Base-by-base conservation (phyloP, 2,113 vertebrate genomes). In the Gallinago jamesoni region DNA sequence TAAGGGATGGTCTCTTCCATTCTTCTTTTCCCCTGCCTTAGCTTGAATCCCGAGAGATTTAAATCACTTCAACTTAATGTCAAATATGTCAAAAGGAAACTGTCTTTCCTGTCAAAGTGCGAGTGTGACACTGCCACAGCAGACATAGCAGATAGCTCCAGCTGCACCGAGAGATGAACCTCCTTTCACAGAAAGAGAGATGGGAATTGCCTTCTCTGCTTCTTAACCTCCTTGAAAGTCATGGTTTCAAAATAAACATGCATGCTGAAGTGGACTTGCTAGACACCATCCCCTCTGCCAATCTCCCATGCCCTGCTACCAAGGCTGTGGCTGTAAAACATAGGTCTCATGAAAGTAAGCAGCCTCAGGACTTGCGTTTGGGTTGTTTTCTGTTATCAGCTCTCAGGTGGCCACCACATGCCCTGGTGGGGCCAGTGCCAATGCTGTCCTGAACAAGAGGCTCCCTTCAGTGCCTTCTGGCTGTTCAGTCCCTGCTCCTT, bases 51-150 rank as follows among this genome's bases (percentile, higher is more conserved):
- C 45, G 39, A 68, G 73, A 92, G 69, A 90, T 72, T 90, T 82
- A 90, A 84, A 81, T 96, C 47, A 92, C 68, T 96, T 93, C 43
- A 95, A 53, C n/a, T 89, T 92, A 68, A 90, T 82, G 85, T 90
- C 87, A 96, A 93, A 75, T 83, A 85, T 30, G 68, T 92, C 72
- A 90, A 93, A 95, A 81, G 35, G 56, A 88, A 94, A 91, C 69
- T n/a, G 13, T 77, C 83, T 92, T 87, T 88, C 56, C 48, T 94
- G 56, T 79, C 66, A 66, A 89, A 48, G 66, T 64, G 45, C 3
- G 3, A 81, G 59, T 66, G 24, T 84, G 89, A 89, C 53, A 70
- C 41, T 1, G 3, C 83, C 76, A 78, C 48, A 88, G 74, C 72
- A 84, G 67, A 88, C 76, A 78, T 43, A 88, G 74, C 72, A 84